Conservation (phyloP, 2,888 invertebrate genomes). For the Lagria hirta region DNA sequence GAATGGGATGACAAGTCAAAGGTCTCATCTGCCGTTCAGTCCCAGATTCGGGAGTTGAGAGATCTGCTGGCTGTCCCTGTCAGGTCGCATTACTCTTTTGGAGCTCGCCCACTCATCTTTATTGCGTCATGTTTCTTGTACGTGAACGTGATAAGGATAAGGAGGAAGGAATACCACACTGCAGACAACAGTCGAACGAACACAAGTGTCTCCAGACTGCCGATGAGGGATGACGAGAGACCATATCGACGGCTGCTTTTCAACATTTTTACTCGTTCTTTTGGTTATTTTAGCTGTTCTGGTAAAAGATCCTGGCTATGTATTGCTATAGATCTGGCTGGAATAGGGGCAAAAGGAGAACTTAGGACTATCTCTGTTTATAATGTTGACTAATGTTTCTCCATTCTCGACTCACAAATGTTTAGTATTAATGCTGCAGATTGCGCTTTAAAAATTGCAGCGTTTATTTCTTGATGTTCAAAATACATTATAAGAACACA, state of each 20-base stretch:
- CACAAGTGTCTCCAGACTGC: conserved; percentile 38
- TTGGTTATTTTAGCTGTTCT: too few species aligned
- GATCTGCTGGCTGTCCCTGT: conserved; percentile 28
- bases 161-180: conserved; percentile 38
- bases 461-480: too few species aligned
- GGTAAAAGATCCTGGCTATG: too few species aligned
- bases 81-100: conserved; percentile 29
- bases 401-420: too few species aligned
- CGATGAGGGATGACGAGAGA: conserved; percentile 38
- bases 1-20: conserved; percentile 18
- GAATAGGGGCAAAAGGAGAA: too few species aligned
- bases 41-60: conserved; percentile 20
- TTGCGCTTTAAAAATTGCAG: too few species aligned
- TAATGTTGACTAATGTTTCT: too few species aligned
- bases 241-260: conserved; percentile 21
- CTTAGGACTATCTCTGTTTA: too few species aligned
- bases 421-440: too few species aligned
- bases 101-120: conserved; percentile 45
- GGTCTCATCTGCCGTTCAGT: conserved; percentile 15
- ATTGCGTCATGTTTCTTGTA: conserved; percentile 48
- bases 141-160: too few species aligned
- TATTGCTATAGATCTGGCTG: too few species aligned
- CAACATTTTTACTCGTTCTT: conserved; percentile 12
- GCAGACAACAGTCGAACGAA: conserved; percentile 42
- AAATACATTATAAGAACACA: too few species aligned